Evolutionary conservation across 2,113 vertebrate genomes (phyloP).

Genomic region (Centrocercus urophasianus): DNA sequence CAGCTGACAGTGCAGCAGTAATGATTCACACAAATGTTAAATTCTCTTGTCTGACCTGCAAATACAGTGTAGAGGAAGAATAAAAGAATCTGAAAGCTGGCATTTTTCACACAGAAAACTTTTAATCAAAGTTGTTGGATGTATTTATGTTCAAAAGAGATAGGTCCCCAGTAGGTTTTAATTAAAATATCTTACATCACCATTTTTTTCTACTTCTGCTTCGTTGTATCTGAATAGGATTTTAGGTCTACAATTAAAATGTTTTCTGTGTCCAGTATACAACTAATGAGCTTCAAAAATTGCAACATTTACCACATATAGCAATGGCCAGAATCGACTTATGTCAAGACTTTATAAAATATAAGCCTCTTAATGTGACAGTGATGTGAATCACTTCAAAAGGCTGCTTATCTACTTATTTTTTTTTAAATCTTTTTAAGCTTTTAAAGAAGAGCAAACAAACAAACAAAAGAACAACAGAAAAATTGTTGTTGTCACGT

Average conservation of each 20-base stretch:
- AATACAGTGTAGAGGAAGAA: neutral
- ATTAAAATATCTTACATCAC: neutral
- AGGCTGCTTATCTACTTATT: neutral
- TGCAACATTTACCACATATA: neutral
- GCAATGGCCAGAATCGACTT: neutral
- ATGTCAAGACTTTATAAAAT: neutral
- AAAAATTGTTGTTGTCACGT: too few relatives aligned
- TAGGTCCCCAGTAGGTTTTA: neutral
- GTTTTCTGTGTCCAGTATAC: neutral
- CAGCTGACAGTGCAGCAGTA: constrained; percentile 10
- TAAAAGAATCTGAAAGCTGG: neutral
- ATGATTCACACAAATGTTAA: neutral
- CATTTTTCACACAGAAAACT: constrained; percentile 15
- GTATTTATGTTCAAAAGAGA: neutral
- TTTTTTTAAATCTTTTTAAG: neutral
- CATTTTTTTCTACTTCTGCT: neutral
- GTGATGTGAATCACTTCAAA: neutral
- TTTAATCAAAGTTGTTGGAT: neutral
- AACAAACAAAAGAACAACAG: neutral
- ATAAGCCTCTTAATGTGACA: neutral
- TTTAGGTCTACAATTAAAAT: neutral
- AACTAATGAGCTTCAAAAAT: neutral
- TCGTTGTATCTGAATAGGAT: neutral
- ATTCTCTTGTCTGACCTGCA: constrained; percentile 54
- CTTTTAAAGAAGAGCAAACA: neutral